phyloP scores from a whole-genome alignment of 2,797 vertebrate species.

The Chloroceryle inda region DNA sequence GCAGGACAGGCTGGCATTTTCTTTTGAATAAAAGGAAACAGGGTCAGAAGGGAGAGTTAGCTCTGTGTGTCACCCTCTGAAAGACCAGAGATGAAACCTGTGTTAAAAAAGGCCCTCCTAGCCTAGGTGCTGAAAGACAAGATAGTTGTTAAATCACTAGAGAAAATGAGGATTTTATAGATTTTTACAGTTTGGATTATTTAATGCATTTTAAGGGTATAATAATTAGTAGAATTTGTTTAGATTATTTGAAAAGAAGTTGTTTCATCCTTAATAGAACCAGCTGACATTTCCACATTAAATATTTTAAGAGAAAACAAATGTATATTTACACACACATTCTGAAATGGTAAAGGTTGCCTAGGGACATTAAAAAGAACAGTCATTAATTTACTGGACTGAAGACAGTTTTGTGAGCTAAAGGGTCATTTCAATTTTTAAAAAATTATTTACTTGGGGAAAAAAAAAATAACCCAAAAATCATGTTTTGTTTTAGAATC shows the following conservation, averaged over 20 bases:
- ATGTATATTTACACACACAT: neutral
- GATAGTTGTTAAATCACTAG: neutral
- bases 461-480: neutral
- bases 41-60: neutral
- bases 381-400: neutral
- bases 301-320: neutral
- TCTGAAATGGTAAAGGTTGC: neutral
- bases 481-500: neutral
- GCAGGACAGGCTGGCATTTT: neutral
- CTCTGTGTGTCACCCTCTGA: neutral
- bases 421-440: neutral
- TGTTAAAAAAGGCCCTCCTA: neutral
- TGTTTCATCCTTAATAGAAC: neutral
- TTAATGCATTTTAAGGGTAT: neutral
- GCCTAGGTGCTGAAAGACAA: neutral
- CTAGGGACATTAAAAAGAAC: neutral
- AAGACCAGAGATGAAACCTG: rapidly evolving
- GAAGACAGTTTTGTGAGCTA: neutral
- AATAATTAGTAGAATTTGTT: neutral
- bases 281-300: neutral
- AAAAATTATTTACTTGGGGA: neutral
- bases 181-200: neutral
- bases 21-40: neutral
- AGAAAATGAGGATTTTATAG: neutral
- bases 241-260: neutral